Evolutionary conservation across 2,797 vertebrate genomes (phyloP).

Genomic region (Cynodonichthys magdalenae): DNA sequence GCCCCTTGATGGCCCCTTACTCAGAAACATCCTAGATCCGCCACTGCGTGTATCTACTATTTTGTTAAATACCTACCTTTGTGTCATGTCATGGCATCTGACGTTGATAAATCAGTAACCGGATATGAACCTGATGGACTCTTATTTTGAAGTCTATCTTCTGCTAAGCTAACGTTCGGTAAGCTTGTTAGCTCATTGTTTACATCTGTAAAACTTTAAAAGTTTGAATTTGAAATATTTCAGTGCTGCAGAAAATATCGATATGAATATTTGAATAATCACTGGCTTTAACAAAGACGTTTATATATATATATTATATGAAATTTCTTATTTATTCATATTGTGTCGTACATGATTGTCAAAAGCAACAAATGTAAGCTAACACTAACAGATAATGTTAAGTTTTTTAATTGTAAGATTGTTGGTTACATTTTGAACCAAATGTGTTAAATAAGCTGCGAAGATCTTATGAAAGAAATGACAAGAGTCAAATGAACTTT

Average conservation of each 20-base stretch:
- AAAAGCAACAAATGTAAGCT: background rate
- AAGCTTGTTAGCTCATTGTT: background rate
- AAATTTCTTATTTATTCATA: background rate
- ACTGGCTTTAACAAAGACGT: background rate
- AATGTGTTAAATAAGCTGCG: background rate
- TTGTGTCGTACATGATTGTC: background rate
- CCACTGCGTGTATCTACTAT: too few species aligned
- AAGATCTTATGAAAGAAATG: background rate
- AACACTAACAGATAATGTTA: background rate
- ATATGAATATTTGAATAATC: background rate
- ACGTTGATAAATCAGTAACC: too few species aligned
- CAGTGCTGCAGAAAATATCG: background rate
- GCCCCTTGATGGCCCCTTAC: too few species aligned
- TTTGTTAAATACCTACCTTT: too few species aligned
- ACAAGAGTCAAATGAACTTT: conserved; percentile 45
- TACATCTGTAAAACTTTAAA: background rate
- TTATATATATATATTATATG: too few species aligned
- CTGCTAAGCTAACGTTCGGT: conserved; percentile 6
- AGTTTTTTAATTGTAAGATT: background rate
- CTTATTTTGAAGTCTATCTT: conserved; percentile 61
- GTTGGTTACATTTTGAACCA: background rate
- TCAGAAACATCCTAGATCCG: too few species aligned
- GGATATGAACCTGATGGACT: background rate
- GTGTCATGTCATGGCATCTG: too few species aligned
- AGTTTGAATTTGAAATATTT: accelerated